Conservation (phyloP, 2,113 vertebrate genomes). For the Gymnarchus niloticus region DNA sequence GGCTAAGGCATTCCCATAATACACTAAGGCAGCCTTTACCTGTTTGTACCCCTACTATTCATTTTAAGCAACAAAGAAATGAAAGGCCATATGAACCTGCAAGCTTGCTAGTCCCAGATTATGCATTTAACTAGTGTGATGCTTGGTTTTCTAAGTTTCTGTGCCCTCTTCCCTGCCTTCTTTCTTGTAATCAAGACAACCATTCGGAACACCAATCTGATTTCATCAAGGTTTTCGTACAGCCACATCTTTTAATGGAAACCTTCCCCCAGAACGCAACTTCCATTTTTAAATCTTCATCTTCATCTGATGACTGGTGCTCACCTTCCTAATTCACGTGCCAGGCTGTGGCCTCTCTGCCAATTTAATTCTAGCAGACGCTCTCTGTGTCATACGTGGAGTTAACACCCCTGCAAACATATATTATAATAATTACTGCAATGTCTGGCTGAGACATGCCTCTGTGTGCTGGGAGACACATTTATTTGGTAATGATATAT, state of each 20-base stretch:
- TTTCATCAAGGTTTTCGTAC: not conserved
- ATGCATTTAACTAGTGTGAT: not conserved
- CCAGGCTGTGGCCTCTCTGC: not conserved
- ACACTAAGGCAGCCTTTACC: constrained; percentile 49
- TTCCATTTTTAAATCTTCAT: not conserved
- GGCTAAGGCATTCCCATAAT: constrained; percentile 54
- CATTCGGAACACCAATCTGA: not conserved
- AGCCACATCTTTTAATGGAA: not conserved
- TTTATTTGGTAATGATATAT: not conserved
- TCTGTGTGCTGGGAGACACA: constrained; percentile 15
- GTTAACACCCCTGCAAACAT: constrained; percentile 16
- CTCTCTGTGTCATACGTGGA: constrained; percentile 7
- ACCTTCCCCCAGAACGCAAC: not conserved
- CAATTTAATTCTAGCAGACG: constrained; percentile 12
- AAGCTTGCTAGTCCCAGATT: not conserved
- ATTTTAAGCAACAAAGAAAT: not conserved
- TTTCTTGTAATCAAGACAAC: not conserved
- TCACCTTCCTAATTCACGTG: not conserved
- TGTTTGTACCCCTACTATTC: constrained; percentile 49
- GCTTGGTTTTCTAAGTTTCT: not conserved
- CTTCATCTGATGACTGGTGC: not conserved
- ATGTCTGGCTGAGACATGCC: constrained; percentile 17
- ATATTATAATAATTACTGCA: constrained; percentile 25
- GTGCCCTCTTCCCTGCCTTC: not conserved
- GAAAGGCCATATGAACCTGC: not conserved